Evolutionary conservation across 2,888 invertebrate genomes (phyloP), one percentile per base, ranked within the genome.

Genomic region (Mythimna vitellina): DNA sequence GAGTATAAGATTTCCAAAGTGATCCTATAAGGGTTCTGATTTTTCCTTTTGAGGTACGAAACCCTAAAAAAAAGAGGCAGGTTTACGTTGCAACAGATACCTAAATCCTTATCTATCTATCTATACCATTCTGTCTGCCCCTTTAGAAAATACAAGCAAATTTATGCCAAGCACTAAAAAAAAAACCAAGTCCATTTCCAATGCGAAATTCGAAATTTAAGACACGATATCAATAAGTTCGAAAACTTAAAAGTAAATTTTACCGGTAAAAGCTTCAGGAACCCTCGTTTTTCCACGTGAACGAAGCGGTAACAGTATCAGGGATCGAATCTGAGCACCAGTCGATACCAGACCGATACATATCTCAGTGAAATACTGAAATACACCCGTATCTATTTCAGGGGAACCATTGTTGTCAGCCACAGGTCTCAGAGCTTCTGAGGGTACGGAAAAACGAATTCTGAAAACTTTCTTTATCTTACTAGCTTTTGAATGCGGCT

Each of bases 301-400:
- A 62, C 69, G 83, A 74, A 63, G 49, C 73, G 62, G 70, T 83
- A 88, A 87, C 89, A 60, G 61, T 86, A 89, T 89, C 89, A 61
- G 56, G 25, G 76, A 57, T 49, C 70, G 80, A 62, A 87, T 88
- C 86, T 79, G 84, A 86, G 64, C 84, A 80, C 82, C 73, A 77
- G 87, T 87, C 88, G 74, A 74, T 62, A 65, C 56, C 88, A 86
- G 85, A 66, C 74, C 75, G 88, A 87, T 88, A 88, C 82, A 84
- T 82, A 86, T 87, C 84, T 77, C 65, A 6, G n/a, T 66, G 56
- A 70, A 81, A 83, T 81, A 83, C 81, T 82, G 86, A 86, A 84
- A 83, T 86, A 83, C 86, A 83, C 25, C 32, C n/a, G 20, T 71
- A 81, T 81, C 72, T 81, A 51, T 77, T 72, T 86, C 67, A 75